Evolutionary conservation across 1,140 invertebrate species (phyloP).

Genomic region (Euschistus heros): DNA sequence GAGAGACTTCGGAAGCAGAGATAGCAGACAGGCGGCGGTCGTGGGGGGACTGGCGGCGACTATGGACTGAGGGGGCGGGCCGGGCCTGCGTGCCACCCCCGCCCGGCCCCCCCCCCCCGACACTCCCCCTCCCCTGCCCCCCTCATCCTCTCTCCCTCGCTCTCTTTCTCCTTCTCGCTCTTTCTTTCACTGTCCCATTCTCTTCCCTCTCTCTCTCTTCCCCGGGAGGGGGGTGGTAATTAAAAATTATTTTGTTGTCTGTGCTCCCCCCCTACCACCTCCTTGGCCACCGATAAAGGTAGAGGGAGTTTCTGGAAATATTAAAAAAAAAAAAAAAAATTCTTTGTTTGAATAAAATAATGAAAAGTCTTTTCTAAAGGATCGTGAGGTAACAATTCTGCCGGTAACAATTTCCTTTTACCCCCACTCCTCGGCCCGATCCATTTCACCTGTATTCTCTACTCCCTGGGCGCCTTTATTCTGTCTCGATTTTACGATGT

Average conservation of each 20-base stretch:
- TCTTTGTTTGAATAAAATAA: no score
- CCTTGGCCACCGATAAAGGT: no score
- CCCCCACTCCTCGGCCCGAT: neutral
- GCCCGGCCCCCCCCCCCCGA: neutral
- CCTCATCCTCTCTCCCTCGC: constrained; percentile 5
- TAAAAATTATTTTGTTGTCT: constrained; percentile 2
- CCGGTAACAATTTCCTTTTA: neutral
- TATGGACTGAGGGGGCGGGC: constrained; percentile 2
- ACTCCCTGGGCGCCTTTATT: no score
- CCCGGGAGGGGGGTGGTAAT: neutral
- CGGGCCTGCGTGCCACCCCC: constrained; percentile 13
- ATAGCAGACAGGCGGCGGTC: neutral
- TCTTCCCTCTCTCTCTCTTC: constrained; percentile 1
- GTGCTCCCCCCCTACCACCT: neutral
- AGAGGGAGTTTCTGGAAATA: no score
- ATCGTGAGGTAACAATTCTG: neutral
- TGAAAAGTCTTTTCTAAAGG: neutral
- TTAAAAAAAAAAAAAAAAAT: no score
- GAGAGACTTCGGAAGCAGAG: neutral
- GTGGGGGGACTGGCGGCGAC: constrained; percentile 5
- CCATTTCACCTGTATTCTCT: neutral
- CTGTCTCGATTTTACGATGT: no score
- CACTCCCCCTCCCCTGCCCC: constrained; percentile 6
- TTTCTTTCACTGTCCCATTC: neutral
- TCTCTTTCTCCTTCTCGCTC: constrained; percentile 11